Conservation (phyloP, 92 coral and sea anemone species). For the Umimayanthus kanabou region DNA sequence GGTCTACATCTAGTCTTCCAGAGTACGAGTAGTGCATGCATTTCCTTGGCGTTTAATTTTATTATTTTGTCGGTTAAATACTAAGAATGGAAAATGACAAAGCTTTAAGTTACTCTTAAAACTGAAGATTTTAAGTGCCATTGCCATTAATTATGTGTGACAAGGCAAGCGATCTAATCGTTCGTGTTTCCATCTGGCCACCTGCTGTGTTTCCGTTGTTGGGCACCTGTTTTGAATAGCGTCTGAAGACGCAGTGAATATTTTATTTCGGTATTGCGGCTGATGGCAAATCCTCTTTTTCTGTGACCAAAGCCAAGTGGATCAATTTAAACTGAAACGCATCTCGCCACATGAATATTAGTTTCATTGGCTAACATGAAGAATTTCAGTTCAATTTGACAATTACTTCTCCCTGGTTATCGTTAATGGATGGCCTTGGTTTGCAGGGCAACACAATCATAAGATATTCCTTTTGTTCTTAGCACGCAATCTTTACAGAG, state of each 20-base stretch:
- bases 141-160: background rate
- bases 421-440: background rate
- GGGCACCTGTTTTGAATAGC: background rate
- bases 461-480: background rate
- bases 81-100: no score
- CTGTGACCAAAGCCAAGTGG: background rate
- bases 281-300: background rate
- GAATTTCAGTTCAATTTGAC: background rate
- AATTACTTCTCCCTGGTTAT: background rate
- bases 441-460: background rate
- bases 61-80: no score
- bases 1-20: no score
- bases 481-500: background rate
- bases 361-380: background rate
- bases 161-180: no score
- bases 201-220: background rate
- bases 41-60: no score
- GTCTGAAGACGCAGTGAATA: background rate
- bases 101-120: no score
- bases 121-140: background rate
- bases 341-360: no score
- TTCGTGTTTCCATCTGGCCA: background rate
- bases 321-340: background rate
- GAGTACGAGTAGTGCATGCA: no score
- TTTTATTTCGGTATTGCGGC: background rate